phyloP scores from a whole-genome alignment of 2,113 vertebrate species.

The Glareola pratincola region DNA sequence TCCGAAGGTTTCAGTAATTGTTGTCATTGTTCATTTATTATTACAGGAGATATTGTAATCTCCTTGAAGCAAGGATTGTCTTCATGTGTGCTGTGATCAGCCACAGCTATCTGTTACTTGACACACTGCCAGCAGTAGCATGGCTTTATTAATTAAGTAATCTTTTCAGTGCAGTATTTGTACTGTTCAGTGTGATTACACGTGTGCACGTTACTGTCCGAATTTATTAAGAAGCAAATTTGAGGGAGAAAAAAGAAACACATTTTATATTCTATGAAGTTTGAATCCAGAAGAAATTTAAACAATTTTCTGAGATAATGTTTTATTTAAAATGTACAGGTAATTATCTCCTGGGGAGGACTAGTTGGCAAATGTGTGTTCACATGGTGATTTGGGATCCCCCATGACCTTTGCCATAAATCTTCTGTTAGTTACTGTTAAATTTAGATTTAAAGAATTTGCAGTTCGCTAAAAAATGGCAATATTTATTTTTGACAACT shows the following conservation, averaged over 20 bases:
- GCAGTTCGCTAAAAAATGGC: not conserved
- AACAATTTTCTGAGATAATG: not conserved
- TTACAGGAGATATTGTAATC: not conserved
- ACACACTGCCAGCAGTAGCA: not conserved
- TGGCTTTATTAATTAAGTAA: not conserved
- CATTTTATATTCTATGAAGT: not conserved
- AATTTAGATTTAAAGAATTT: not conserved
- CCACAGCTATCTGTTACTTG: not conserved
- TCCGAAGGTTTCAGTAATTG: not conserved
- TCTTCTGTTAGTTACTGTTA: not conserved
- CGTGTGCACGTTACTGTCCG: not conserved
- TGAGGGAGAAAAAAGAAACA: fast-evolving
- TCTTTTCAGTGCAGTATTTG: not conserved
- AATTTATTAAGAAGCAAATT: not conserved
- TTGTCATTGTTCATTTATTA: not conserved
- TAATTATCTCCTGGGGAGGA: not conserved
- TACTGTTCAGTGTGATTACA: not conserved
- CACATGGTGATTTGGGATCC: not conserved
- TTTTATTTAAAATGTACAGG: not conserved
- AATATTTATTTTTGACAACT: not conserved
- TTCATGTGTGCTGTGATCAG: not conserved
- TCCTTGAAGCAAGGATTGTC: not conserved
- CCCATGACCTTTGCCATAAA: not conserved
- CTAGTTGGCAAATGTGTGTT: not conserved
- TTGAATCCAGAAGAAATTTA: not conserved